Conservation (phyloP, 2,113 vertebrate genomes). For the Cheirogaleus medius region DNA sequence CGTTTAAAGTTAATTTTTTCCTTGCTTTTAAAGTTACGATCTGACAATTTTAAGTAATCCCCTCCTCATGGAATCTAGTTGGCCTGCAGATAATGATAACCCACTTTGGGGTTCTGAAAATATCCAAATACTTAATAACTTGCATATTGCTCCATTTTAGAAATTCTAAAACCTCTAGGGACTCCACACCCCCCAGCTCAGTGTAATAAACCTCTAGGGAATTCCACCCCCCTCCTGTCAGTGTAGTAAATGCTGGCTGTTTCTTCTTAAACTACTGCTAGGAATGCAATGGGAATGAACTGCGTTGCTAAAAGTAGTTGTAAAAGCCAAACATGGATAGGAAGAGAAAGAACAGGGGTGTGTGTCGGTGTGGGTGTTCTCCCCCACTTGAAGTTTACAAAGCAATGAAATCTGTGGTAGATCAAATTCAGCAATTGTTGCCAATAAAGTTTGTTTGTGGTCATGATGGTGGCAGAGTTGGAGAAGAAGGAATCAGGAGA, state of each 20-base stretch:
- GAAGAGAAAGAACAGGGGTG: not conserved
- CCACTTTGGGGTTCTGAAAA: not conserved
- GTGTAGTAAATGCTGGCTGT: not conserved
- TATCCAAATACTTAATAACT: not conserved
- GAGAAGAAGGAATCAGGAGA: not conserved
- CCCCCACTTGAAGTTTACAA: not conserved
- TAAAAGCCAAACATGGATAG: not conserved
- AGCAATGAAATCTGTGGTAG: not conserved
- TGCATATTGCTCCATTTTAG: conserved; percentile 6
- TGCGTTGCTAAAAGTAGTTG: conserved; percentile 1
- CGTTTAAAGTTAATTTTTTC: not conserved
- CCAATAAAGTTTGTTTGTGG: not conserved
- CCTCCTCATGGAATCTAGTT: not conserved
- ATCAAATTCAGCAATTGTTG: not conserved
- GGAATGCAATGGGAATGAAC: not conserved
- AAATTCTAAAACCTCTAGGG: conserved; percentile 19
- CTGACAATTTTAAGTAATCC: conserved; percentile 27
- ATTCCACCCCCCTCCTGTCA: not conserved
- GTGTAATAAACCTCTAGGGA: not conserved
- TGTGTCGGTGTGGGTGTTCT: not conserved
- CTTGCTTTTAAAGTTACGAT: conserved; percentile 24
- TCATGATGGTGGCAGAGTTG: not conserved
- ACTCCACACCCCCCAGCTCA: not conserved
- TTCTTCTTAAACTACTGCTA: conserved; percentile 4
- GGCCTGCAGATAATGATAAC: conserved; percentile 15